Conservation (phyloP, 2,888 invertebrate genomes). For the Amblyjoppa proteus region DNA sequence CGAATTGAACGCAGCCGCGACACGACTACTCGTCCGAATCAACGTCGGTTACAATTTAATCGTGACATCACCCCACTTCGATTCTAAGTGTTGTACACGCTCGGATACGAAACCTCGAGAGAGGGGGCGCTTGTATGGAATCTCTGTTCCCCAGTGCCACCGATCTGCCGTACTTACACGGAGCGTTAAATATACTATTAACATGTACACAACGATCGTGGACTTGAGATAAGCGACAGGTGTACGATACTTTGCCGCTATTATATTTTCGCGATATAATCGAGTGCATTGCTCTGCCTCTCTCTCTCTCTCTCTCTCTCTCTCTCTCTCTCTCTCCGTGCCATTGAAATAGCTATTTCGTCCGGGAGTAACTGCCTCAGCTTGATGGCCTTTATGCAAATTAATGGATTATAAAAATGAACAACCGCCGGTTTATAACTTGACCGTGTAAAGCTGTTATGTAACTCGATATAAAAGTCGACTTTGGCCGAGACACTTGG, state of each 20-base stretch:
- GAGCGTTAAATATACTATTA: slow-evolving; percentile 37
- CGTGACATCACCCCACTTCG: slow-evolving; percentile 21
- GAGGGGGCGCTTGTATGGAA: slow-evolving; percentile 43
- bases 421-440: background rate
- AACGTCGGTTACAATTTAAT: slow-evolving; percentile 61
- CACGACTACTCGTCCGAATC: slow-evolving; percentile 38
- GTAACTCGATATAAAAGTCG: slow-evolving; percentile 17
- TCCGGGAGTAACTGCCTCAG: background rate
- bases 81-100: slow-evolving; percentile 21
- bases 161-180: slow-evolving; percentile 8
- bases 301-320: too few relatives aligned
- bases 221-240: background rate
- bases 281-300: background rate
- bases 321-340: background rate
- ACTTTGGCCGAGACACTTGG: slow-evolving; percentile 36
- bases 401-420: slow-evolving; percentile 57
- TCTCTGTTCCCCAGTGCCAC: slow-evolving; percentile 13
- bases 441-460: slow-evolving; percentile 24
- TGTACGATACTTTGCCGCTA: background rate
- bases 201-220: slow-evolving; percentile 1
- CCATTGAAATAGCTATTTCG: background rate
- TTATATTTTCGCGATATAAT: background rate
- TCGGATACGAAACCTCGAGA: background rate
- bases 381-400: slow-evolving; percentile 55
- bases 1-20: slow-evolving; percentile 15